Evolutionary conservation across 2,113 vertebrate genomes (phyloP).

Genomic region (Colius striatus): DNA sequence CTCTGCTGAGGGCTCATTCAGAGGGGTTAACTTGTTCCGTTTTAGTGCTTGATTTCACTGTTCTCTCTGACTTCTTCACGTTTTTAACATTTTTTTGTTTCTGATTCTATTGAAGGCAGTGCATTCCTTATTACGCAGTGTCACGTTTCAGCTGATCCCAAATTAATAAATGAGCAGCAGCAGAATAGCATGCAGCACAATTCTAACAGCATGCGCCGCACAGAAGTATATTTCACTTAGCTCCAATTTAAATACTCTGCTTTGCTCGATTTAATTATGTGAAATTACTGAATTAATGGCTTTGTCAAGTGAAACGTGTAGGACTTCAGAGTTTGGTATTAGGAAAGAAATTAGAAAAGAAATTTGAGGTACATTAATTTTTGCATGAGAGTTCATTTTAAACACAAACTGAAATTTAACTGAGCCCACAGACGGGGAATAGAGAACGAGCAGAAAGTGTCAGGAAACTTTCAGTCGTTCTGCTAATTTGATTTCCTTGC

Average conservation of each 20-base stretch:
- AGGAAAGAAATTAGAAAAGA: constrained; percentile 28
- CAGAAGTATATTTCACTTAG: constrained; percentile 71
- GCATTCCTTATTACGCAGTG: not conserved
- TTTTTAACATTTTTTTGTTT: not conserved
- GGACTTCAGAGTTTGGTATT: constrained; percentile 39
- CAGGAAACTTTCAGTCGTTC: not conserved
- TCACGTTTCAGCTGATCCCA: constrained; percentile 20
- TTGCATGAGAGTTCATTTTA: not conserved
- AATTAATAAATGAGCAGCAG: constrained; percentile 69
- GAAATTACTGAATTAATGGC: constrained; percentile 72
- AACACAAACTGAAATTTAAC: not conserved
- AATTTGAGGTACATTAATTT: constrained; percentile 14
- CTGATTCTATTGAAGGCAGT: not conserved
- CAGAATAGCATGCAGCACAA: constrained; percentile 61
- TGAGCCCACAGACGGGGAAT: not conserved
- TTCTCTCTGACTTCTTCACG: not conserved
- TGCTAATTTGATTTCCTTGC: not conserved
- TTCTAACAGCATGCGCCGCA: constrained; percentile 61
- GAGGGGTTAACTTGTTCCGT: constrained; percentile 16
- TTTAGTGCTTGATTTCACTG: not conserved
- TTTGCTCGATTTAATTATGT: constrained; percentile 68
- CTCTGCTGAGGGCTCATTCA: constrained; percentile 30
- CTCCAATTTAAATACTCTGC: constrained; percentile 63
- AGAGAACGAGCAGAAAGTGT: not conserved
- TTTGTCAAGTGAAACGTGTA: constrained; percentile 61